Percentiles rank a stretch among this genome's conserved stretches.
These are phyloP conservation scores for Paedocypris micromegethes DNA, from an alignment of 2,797 vertebrate species.

Conservation along the genomic window DNA sequence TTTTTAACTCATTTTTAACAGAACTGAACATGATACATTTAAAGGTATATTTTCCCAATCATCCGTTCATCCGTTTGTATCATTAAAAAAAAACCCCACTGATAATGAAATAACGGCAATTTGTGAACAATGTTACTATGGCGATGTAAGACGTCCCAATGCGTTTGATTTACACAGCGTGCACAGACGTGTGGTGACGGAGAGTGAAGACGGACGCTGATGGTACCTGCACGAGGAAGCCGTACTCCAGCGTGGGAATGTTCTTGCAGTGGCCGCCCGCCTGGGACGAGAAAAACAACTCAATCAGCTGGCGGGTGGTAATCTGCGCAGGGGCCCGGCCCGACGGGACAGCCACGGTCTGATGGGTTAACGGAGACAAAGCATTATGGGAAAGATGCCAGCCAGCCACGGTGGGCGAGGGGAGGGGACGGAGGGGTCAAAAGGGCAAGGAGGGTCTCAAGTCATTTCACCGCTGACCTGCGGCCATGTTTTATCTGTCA, in stretches of 20 bases:
- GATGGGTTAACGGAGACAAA: slow-evolving; percentile 81
- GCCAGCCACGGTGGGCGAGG: slow-evolving; percentile 56
- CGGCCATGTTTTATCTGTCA: slow-evolving; percentile 8
- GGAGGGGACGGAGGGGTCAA: slow-evolving; percentile 6
- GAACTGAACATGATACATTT: too few species aligned
- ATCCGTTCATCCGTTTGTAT: too few species aligned
- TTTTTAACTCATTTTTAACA: too few species aligned
- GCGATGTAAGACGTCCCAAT: too few species aligned
- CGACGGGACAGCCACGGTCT: slow-evolving; percentile 79
- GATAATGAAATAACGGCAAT: too few species aligned
- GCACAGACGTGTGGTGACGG: background rate
- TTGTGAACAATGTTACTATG: too few species aligned
- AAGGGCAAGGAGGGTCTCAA: slow-evolving; percentile 43
- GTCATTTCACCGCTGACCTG: slow-evolving; percentile 36
- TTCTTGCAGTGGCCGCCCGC: slow-evolving; percentile 99
- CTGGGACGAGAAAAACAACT: slow-evolving; percentile 81
- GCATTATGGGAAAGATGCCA: slow-evolving; percentile 73
- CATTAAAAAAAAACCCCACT: too few species aligned
- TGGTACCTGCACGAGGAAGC: slow-evolving; percentile 94
- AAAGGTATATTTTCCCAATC: too few species aligned
- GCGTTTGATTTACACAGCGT: too few species aligned
- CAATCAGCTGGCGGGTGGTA: slow-evolving; percentile 84
- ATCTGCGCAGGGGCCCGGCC: slow-evolving; percentile 82
- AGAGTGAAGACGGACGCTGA: background rate
- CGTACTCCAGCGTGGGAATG: slow-evolving; percentile 95